These are phyloP conservation scores for Pelecanus crispus DNA, from an alignment of 2,113 vertebrate genomes.

Conservation along the genomic window DNA sequence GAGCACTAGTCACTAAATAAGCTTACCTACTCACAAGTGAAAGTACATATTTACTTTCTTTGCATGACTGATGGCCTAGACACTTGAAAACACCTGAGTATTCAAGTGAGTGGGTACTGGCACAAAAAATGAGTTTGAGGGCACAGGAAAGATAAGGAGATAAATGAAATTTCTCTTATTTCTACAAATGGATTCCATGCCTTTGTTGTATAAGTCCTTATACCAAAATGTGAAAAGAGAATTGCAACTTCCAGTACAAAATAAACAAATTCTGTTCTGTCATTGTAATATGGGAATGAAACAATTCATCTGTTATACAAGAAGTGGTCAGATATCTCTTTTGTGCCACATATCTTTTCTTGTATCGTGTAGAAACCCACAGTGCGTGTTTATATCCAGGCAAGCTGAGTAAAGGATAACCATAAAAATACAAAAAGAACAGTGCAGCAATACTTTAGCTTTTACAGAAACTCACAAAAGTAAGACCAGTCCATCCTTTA, in stretches of 20 bases:
- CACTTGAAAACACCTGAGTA: not conserved
- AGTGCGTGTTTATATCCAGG: not conserved
- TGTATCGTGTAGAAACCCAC: not conserved
- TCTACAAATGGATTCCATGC: not conserved
- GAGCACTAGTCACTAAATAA: conserved; percentile 8
- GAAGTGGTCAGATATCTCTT: not conserved
- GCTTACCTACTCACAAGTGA: conserved; percentile 2
- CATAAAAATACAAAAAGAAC: not conserved
- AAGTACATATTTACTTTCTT: conserved; percentile 24
- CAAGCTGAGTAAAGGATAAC: conserved; percentile 4
- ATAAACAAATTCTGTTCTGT: not conserved
- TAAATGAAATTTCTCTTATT: not conserved
- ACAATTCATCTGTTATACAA: not conserved
- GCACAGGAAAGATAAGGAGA: not conserved
- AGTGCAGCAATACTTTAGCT: not conserved
- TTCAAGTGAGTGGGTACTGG: not conserved
- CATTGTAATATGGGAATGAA: not conserved
- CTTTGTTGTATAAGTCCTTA: not conserved
- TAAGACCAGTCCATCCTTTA: not conserved
- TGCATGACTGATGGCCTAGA: not conserved
- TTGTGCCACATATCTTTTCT: not conserved
- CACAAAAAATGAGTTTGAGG: not conserved
- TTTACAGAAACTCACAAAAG: not conserved
- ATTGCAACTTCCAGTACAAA: not conserved
- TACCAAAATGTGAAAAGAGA: not conserved